phyloP scores from a whole-genome alignment of 2,113 vertebrate species.

The Tragelaphus strepsiceros region DNA sequence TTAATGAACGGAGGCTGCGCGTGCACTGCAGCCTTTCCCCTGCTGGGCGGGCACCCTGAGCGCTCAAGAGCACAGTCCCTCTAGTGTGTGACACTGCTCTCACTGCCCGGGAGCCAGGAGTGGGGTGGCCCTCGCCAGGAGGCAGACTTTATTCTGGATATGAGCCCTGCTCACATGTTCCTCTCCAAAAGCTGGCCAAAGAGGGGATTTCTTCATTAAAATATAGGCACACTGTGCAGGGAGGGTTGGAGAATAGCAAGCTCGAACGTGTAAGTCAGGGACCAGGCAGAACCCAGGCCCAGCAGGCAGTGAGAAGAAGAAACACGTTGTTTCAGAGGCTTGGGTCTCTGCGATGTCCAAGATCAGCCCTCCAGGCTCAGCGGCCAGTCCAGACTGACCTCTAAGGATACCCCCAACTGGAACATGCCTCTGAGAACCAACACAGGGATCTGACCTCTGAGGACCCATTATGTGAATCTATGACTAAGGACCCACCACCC shows the following conservation, averaged over 20 bases:
- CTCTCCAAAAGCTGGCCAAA: not conserved
- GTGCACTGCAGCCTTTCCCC: not conserved
- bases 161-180: not conserved
- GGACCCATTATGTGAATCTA: not conserved
- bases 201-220: not conserved
- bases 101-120: not conserved
- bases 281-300: not conserved
- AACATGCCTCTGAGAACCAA: not conserved
- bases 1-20: not conserved
- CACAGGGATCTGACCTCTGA: not conserved
- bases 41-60: not conserved
- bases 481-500: not conserved
- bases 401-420: fast-evolving
- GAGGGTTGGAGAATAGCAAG: not conserved
- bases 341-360: not conserved
- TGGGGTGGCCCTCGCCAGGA: not conserved
- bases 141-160: not conserved
- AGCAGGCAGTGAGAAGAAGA: not conserved
- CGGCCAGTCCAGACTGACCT: not conserved
- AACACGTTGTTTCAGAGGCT: not conserved
- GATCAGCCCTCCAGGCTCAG: not conserved
- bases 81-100: not conserved
- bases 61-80: not conserved
- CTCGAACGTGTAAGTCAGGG: fast-evolving
- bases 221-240: fast-evolving